A percentile compares a stretch with the other conserved stretches of the same genome.
These are phyloP conservation scores for Umimayanthus kanabou DNA, from an alignment of 92 coral and sea anemone genomes.

Conservation along the genomic window DNA sequence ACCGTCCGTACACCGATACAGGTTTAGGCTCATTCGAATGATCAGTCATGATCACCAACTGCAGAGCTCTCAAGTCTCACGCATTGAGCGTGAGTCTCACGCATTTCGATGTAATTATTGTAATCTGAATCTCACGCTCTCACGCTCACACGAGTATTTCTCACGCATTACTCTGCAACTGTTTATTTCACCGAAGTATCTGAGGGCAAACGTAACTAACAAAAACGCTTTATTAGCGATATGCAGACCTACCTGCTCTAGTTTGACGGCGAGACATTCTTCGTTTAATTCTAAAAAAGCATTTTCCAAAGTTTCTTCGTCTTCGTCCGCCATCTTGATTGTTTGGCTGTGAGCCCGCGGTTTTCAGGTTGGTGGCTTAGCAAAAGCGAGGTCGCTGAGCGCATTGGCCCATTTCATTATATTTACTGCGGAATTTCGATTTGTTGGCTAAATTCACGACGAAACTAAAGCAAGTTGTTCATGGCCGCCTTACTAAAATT, in stretches of 20 bases:
- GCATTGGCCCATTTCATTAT: too few species aligned
- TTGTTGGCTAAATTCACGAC: not conserved
- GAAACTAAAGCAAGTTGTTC: not conserved
- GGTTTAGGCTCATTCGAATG: too few species aligned
- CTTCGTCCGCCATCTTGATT: constrained; percentile 59
- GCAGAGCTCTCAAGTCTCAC: too few species aligned
- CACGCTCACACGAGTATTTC: too few species aligned
- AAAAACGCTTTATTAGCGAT: not conserved
- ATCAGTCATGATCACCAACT: too few species aligned
- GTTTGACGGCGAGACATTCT: not conserved
- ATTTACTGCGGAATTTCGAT: not conserved
- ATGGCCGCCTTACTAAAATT: constrained; percentile 59
- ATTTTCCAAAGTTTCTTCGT: not conserved
- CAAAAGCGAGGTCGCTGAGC: constrained; percentile 16
- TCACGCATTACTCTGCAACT: too few species aligned
- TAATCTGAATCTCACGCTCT: too few species aligned
- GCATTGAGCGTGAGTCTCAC: too few species aligned
- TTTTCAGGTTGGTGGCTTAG: not conserved
- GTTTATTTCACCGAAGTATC: not conserved
- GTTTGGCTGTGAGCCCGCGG: constrained; percentile 1
- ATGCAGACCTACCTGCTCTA: constrained; percentile 3
- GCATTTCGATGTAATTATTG: too few species aligned
- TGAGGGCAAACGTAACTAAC: not conserved
- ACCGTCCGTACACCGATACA: too few species aligned
- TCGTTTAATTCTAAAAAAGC: constrained; percentile 1